Percentiles rank a stretch among this genome's conserved stretches.
phyloP scores from a whole-genome alignment of 2,888 invertebrate species.

The Ophion obscuratus region DNA sequence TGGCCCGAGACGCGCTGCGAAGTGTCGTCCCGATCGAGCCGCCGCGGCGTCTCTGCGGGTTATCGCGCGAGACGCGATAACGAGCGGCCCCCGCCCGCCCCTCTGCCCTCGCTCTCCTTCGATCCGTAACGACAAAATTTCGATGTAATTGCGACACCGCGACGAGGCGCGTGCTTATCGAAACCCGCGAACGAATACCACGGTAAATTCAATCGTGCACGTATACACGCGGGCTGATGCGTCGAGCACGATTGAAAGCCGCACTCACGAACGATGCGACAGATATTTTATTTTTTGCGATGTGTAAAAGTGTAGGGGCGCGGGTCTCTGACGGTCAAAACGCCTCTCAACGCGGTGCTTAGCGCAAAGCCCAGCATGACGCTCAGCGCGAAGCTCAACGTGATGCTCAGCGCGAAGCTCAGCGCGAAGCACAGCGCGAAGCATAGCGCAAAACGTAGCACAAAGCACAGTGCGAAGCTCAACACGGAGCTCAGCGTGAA shows the following conservation, averaged over 20 bases:
- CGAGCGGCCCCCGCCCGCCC: neutral
- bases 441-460: too few species aligned
- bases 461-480: too few species aligned
- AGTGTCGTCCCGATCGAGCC: slow-evolving; percentile 38
- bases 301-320: neutral
- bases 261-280: neutral
- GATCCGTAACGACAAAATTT: neutral
- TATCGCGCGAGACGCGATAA: slow-evolving; percentile 56
- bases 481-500: too few species aligned
- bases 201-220: neutral
- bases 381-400: too few species aligned
- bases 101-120: too few species aligned
- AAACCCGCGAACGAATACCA: neutral
- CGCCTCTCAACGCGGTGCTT: too few species aligned
- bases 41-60: slow-evolving; percentile 41
- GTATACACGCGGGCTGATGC: neutral
- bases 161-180: neutral
- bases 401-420: too few species aligned
- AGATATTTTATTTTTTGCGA: neutral
- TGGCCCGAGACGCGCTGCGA: slow-evolving; percentile 7
- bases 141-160: slow-evolving; percentile 5
- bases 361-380: too few species aligned
- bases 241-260: neutral
- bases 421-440: too few species aligned
- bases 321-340: too few species aligned